Base-by-base conservation (phyloP, 2,797 vertebrate genomes). In the Uromys caudimaculatus region DNA sequence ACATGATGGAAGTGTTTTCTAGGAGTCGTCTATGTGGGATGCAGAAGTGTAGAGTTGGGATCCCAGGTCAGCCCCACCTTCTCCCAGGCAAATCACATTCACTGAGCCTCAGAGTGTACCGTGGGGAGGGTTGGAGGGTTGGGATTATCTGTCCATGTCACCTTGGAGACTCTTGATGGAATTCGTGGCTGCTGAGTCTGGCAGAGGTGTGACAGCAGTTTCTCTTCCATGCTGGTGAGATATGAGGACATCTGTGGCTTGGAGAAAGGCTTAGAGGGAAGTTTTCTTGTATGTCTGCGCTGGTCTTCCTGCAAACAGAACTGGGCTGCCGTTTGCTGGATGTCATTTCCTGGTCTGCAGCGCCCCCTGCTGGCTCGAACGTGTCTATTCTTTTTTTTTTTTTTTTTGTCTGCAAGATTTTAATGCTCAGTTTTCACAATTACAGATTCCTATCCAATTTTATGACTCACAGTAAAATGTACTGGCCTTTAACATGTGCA, bases 371-470 rank as follows among this genome's bases (percentile, higher is more conserved):
- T 96, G 97, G 78, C 58, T 0, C 16, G 41, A 69, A 67, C 4
- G 41, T 32, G 58, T 50, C 19, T n/a, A 5, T 16, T 84, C 17
- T 23, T 23, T 75, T 27, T 41, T 24, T 24, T 75, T 29, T 27
- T 62, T 73, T 24, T 75, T 75, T 44, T 44, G 23, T 81, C 89
- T 79, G 50, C 23, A 85, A 91, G 83, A 90, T 29, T 96, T 97
- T 94, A 97, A 94, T 56, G 92, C 62, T 94, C 58, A 84, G 73
- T 91, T 93, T 85, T 94, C 90, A 95, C 62, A 91, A 93, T 82
- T 56, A 95, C 29, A 75, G 16, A 58, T 86, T 89, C 71, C 76
- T 50, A 54, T 29, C 6, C 47, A 89, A 75, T 47, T 91, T 81
- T 89, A 54, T 83, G 35, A 93, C 58, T 52, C 27, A 76, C 6